Conservation (phyloP, 2,797 vertebrate species). For the Alauda arvensis region DNA sequence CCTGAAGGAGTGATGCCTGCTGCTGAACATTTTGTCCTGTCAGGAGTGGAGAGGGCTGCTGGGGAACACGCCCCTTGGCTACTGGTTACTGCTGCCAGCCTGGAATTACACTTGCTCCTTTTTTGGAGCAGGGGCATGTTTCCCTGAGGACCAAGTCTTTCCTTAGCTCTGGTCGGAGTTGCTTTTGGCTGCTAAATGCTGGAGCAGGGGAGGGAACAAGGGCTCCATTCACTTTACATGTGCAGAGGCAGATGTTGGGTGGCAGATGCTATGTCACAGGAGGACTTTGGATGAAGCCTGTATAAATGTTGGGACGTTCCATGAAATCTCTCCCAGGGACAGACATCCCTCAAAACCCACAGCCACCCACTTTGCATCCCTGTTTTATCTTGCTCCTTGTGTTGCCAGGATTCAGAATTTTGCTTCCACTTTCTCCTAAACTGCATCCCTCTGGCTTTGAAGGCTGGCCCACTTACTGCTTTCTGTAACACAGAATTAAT, state of each 20-base stretch:
- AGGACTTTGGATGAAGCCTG: neutral
- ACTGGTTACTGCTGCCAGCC: neutral
- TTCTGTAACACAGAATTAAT: neutral
- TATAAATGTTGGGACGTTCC: fast-evolving
- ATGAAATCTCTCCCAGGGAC: neutral
- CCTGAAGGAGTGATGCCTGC: neutral
- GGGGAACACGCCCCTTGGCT: neutral
- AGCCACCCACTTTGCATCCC: neutral
- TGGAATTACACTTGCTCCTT: neutral
- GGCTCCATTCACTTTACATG: fast-evolving
- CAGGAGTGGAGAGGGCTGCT: neutral
- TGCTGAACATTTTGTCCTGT: neutral
- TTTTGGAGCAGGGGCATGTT: neutral
- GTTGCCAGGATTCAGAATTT: neutral
- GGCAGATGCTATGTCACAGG: neutral
- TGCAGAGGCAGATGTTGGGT: neutral
- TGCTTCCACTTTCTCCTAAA: neutral
- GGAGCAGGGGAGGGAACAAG: neutral
- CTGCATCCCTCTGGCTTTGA: neutral
- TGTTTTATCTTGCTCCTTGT: neutral
- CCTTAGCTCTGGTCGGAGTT: neutral
- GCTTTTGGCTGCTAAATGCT: neutral
- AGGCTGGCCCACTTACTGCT: neutral
- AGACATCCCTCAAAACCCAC: neutral
- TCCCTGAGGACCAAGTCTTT: neutral